Conservation (phyloP, 2,113 vertebrate genomes). For the Heterocephalus glaber region DNA sequence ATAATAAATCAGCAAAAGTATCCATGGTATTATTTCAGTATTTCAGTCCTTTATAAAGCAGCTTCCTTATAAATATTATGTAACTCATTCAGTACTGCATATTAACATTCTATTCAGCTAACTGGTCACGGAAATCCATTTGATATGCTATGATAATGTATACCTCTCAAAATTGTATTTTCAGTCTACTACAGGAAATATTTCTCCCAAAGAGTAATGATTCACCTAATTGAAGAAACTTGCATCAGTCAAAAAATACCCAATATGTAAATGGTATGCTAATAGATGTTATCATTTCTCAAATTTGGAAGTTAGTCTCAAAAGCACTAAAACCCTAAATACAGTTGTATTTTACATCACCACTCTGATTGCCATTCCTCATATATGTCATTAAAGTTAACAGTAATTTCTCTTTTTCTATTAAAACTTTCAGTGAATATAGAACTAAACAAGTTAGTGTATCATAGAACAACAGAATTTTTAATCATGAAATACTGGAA, state of each 20-base stretch:
- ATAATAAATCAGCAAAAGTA: not conserved
- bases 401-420: not conserved
- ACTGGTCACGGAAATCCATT: not conserved
- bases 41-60: not conserved
- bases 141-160: not conserved
- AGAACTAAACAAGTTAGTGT: not conserved
- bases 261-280: not conserved
- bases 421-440: not conserved
- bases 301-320: not conserved
- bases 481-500: not conserved
- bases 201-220: not conserved
- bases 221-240: not conserved
- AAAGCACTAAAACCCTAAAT: not conserved
- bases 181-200: not conserved
- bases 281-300: not conserved
- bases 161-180: not conserved
- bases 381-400: not conserved
- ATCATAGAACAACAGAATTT: not conserved
- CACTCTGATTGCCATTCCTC: not conserved
- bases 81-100: not conserved
- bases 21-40: not conserved
- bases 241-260: not conserved
- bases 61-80: not conserved
- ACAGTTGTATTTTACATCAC: not conserved
- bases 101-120: not conserved